Conservation (phyloP, 2,888 invertebrate species). For the Pheosia gnoma region DNA sequence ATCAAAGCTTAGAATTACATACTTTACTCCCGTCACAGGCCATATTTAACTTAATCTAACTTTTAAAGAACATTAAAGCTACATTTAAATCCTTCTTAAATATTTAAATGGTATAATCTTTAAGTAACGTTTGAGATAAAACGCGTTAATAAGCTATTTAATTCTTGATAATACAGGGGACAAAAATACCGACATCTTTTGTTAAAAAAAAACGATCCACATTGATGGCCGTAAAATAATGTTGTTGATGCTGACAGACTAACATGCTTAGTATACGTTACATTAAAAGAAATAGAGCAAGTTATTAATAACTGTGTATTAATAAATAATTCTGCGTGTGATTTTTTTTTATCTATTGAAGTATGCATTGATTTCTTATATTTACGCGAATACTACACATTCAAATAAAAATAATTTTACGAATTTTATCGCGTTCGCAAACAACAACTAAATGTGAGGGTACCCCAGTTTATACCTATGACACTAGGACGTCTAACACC, state of each 20-base stretch:
- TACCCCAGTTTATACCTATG: too few species aligned
- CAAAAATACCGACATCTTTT: conserved; percentile 23
- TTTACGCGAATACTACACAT: too few species aligned
- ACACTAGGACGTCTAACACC: too few species aligned
- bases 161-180: conserved; percentile 12
- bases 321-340: too few species aligned
- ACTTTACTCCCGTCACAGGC: background rate
- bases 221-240: conserved; percentile 10
- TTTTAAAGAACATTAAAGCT: background rate
- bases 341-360: too few species aligned
- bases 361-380: too few species aligned
- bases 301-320: background rate
- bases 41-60: conserved; percentile 1
- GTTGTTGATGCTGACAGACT: conserved; percentile 17
- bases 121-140: conserved; percentile 28
- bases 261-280: conserved; percentile 19
- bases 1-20: conserved; percentile 4
- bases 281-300: background rate
- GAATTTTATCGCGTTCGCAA: too few species aligned
- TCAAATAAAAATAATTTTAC: too few species aligned
- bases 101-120: conserved; percentile 5
- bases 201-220: conserved; percentile 7
- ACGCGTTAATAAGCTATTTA: conserved; percentile 17
- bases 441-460: too few species aligned
- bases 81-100: background rate